These are phyloP conservation scores for Caenorhabditis brenneri DNA, from an alignment of 1,140 invertebrate species.

Conservation along the genomic window DNA sequence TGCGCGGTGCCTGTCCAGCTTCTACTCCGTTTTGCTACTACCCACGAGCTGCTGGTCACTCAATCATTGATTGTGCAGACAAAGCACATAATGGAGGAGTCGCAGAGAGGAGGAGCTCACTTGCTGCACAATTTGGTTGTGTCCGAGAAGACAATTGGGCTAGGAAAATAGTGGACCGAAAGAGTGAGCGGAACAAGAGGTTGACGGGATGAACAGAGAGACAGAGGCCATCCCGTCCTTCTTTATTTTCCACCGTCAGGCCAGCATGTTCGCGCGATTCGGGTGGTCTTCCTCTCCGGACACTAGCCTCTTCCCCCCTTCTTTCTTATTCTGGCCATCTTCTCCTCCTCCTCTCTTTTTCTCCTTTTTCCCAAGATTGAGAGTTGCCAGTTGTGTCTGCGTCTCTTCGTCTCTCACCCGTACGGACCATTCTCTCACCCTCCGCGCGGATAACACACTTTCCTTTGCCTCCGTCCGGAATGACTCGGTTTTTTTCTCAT, in stretches of 20 bases:
- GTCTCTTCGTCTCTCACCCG: background rate
- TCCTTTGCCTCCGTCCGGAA: background rate
- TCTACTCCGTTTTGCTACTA: background rate
- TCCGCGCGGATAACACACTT: conserved; percentile 12
- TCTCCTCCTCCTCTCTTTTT: background rate
- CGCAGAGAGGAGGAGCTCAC: background rate
- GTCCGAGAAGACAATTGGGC: background rate
- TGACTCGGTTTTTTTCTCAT: background rate
- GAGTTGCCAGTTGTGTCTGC: background rate
- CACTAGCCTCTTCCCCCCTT: background rate
- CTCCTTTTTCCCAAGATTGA: background rate
- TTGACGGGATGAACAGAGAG: background rate
- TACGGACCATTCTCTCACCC: background rate
- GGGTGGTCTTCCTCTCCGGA: conserved; percentile 25
- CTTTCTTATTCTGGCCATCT: background rate
- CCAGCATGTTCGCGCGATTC: conserved; percentile 30
- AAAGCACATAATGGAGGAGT: conserved; percentile 14
- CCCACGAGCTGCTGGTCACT: conserved; percentile 11
- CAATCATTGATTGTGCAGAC: conserved; percentile 33
- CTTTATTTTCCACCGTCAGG: background rate
- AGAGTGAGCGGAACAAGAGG: background rate
- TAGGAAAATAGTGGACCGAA: background rate
- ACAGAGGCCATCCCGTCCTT: conserved; percentile 5
- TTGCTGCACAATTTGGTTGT: conserved; percentile 32
- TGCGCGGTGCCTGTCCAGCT: background rate